A percentile compares a stretch with the other conserved stretches of the same genome.
These are phyloP conservation scores for Bombus difficillimus DNA, from an alignment of 1,140 invertebrate species.

Conservation along the genomic window DNA sequence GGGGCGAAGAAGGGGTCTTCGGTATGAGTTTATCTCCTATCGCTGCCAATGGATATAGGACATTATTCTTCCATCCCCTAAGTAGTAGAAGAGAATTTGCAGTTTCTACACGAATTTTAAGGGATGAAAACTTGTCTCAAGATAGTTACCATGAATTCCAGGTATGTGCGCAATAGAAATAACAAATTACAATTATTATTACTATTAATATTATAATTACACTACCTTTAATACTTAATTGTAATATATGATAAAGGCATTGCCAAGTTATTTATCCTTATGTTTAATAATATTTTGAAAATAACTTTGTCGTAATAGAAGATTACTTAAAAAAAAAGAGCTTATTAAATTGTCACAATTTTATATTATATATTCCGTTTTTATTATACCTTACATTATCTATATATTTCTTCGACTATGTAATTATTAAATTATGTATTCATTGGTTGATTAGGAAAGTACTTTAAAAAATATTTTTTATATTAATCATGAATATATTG, in stretches of 20 bases:
- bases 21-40: slow-evolving; percentile 88
- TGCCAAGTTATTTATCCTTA: too few species aligned
- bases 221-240: neutral
- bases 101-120: slow-evolving; percentile 88
- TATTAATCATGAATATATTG: too few species aligned
- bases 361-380: too few species aligned
- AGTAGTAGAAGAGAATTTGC: slow-evolving; percentile 90
- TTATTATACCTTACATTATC: too few species aligned
- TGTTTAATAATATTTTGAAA: too few species aligned
- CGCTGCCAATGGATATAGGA: slow-evolving; percentile 86
- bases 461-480: too few species aligned
- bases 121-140: slow-evolving; percentile 86
- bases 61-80: slow-evolving; percentile 90
- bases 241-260: neutral
- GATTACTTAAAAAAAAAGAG: too few species aligned
- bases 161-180: slow-evolving; percentile 30
- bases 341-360: too few species aligned
- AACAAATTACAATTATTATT: neutral
- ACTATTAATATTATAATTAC: neutral
- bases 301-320: too few species aligned
- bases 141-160: slow-evolving; percentile 89
- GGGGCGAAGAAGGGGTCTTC: slow-evolving; percentile 91
- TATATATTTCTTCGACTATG: too few species aligned
- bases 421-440: too few species aligned
- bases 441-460: too few species aligned